Percentiles rank a stretch among this genome's conserved stretches.
Evolutionary conservation across 2,888 invertebrate species (phyloP).

Genomic region (Psylliodes chrysocephalus): DNA sequence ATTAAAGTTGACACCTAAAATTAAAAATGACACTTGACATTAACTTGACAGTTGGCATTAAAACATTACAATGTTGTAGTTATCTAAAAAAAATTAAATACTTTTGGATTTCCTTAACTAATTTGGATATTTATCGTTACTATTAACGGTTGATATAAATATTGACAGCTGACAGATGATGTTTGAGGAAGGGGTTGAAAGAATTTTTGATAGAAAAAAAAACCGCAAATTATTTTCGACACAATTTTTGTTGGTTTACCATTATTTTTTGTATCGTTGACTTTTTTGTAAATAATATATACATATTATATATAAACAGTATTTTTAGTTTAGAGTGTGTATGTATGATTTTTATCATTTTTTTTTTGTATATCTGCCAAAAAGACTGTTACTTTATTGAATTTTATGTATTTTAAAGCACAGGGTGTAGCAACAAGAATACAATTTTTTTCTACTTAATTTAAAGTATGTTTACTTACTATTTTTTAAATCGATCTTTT

Average conservation of each 20-base stretch:
- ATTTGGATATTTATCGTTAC: too few species aligned
- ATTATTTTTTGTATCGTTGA: background rate
- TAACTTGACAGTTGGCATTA: too few species aligned
- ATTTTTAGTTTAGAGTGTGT: conserved; percentile 45
- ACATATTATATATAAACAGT: conserved; percentile 46
- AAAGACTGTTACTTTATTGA: conserved; percentile 62
- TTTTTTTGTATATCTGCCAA: conserved; percentile 61
- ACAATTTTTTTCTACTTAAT: background rate
- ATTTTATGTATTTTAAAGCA: conserved; percentile 41
- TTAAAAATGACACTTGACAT: too few species aligned
- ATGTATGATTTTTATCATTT: conserved; percentile 51
- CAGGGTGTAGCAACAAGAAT: conserved; percentile 16
- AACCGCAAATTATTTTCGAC: conserved; percentile 1
- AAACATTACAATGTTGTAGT: too few species aligned
- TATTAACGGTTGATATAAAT: too few species aligned
- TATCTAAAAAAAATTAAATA: too few species aligned
- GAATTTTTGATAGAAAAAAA: background rate
- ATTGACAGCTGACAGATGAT: background rate
- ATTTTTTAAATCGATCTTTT: background rate
- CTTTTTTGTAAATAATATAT: conserved; percentile 41
- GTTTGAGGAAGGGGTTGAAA: too few species aligned
- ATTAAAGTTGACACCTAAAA: too few species aligned
- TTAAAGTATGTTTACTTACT: background rate
- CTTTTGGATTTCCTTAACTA: too few species aligned
- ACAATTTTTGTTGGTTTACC: conserved; percentile 11